Evolutionary conservation across 2,797 vertebrate genomes (phyloP).

Genomic region (Phoeniculus purpureus): DNA sequence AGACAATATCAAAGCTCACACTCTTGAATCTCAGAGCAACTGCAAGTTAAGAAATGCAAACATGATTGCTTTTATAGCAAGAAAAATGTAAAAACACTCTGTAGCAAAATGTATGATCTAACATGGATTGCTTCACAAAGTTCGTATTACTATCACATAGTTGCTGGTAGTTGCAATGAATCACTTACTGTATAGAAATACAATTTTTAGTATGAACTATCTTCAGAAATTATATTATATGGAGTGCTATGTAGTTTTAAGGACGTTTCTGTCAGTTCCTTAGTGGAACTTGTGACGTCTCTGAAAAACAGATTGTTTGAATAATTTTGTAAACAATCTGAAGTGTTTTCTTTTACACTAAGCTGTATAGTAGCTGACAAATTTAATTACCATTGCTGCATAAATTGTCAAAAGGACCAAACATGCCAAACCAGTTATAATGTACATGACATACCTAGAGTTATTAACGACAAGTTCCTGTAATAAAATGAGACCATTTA

Average conservation of each 20-base stretch:
- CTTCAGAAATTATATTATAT: background rate
- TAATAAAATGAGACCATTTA: constrained; percentile 43
- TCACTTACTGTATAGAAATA: background rate
- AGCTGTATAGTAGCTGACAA: background rate
- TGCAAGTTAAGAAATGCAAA: background rate
- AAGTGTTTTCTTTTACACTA: background rate
- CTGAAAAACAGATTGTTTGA: background rate
- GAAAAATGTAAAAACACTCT: background rate
- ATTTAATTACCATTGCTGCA: constrained; percentile 34
- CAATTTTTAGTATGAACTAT: background rate
- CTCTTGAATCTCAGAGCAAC: background rate
- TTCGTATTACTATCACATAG: background rate
- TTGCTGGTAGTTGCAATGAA: background rate
- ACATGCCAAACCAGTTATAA: constrained; percentile 13
- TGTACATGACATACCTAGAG: background rate
- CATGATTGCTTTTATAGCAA: background rate
- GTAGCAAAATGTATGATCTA: background rate
- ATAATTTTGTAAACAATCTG: constrained; percentile 1
- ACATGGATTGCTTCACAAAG: background rate
- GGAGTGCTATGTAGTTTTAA: background rate
- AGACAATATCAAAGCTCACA: background rate
- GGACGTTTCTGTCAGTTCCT: background rate
- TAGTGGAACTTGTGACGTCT: background rate
- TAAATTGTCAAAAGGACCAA: constrained; percentile 38
- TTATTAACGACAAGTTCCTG: constrained; percentile 38